phyloP scores from a whole-genome alignment of 2,888 invertebrate genomes.

The Drosophila fungiperda region DNA sequence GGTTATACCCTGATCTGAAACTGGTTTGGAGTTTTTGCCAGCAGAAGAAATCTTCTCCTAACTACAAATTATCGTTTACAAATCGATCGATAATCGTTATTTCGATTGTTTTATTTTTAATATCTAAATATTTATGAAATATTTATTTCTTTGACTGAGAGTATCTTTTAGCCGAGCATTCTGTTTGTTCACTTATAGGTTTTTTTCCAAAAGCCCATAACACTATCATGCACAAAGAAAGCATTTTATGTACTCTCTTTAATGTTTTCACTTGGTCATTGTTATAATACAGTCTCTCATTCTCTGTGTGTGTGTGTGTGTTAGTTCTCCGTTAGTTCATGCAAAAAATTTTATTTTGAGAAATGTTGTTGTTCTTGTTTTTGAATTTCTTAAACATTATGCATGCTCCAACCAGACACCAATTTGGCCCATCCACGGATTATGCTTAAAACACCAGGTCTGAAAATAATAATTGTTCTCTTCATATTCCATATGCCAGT shows the following conservation, averaged over 20 bases:
- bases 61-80: neutral
- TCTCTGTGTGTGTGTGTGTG: constrained; percentile 9
- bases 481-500: constrained; percentile 57
- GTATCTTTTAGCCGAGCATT: neutral
- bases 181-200: constrained; percentile 28
- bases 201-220: constrained; percentile 38
- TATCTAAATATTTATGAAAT: no score
- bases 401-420: constrained; percentile 10
- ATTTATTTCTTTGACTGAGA: neutral
- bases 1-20: neutral
- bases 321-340: constrained; percentile 26
- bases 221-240: constrained; percentile 70
- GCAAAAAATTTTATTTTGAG: constrained; percentile 27
- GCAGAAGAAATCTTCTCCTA: neutral
- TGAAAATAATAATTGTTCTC: constrained; percentile 73
- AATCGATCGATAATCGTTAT: neutral
- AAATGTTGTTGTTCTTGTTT: constrained; percentile 34
- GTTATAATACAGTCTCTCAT: constrained; percentile 71
- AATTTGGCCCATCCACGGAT: constrained; percentile 33
- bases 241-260: constrained; percentile 70
- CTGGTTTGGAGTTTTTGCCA: neutral
- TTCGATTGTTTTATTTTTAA: no score
- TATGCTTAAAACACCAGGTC: constrained; percentile 57
- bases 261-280: constrained; percentile 70
- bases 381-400: constrained; percentile 28